Percentiles rank a stretch among this genome's conserved stretches.
These are phyloP conservation scores for Drosophila albomicans DNA, from an alignment of 1,140 invertebrate genomes.

Conservation along the genomic window DNA sequence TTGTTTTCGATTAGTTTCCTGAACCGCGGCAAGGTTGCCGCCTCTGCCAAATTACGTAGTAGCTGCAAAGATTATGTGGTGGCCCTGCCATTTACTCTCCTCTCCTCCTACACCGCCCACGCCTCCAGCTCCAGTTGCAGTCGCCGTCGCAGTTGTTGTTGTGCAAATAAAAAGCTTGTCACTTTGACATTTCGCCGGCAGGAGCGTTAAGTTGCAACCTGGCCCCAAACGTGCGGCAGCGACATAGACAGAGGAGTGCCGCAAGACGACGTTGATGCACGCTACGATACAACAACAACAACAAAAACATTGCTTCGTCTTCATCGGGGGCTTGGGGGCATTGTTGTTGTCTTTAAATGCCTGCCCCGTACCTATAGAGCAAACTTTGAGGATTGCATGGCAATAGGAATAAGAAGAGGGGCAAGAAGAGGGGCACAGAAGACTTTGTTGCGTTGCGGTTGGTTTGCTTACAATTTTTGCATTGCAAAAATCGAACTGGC, in stretches of 20 bases:
- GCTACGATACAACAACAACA: background rate
- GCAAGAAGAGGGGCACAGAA: background rate
- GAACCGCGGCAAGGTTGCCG: constrained; percentile 42
- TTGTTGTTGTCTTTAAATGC: constrained; percentile 23
- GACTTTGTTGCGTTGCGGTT: constrained; percentile 33
- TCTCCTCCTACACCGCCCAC: background rate
- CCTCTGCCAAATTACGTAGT: constrained; percentile 40
- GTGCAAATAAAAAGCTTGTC: constrained; percentile 59
- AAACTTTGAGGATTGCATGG: constrained; percentile 25
- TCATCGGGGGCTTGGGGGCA: constrained; percentile 17
- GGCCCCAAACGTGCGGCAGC: constrained; percentile 37
- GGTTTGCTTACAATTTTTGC: constrained; percentile 52
- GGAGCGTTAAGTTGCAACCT: constrained; percentile 48
- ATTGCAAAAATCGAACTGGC: constrained; percentile 48
- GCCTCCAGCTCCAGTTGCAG: background rate
- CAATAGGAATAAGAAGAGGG: background rate
- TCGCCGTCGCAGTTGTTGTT: background rate
- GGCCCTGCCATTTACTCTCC: constrained; percentile 40
- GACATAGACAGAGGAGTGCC: constrained; percentile 31
- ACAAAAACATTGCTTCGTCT: constrained; percentile 10
- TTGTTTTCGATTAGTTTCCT: constrained; percentile 41
- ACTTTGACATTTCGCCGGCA: constrained; percentile 58
- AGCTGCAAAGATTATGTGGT: constrained; percentile 10
- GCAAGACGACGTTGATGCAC: constrained; percentile 5
- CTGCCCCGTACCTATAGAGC: constrained; percentile 32